Conservation (phyloP, 2,888 invertebrate genomes). For the Monoplex corrugatus region DNA sequence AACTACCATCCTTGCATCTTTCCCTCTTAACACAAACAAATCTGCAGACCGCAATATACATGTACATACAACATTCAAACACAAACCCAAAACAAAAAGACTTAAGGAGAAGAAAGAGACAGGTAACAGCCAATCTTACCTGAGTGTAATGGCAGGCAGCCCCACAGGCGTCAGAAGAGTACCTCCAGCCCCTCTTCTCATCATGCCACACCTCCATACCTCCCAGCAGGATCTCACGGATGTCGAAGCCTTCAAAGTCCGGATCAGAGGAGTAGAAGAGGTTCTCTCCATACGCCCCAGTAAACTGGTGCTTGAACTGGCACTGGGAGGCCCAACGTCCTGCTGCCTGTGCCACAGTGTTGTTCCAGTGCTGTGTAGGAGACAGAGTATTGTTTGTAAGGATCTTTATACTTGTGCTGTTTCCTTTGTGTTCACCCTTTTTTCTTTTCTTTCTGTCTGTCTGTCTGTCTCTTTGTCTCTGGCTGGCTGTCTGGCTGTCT, state of each 20-base stretch:
- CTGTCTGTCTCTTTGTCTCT: too few relatives aligned
- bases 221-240: constrained; percentile 48
- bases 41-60: background rate
- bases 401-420: background rate
- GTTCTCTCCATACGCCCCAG: constrained; percentile 69
- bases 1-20: too few relatives aligned
- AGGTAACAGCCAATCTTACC: constrained; percentile 59
- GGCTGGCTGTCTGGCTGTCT: background rate
- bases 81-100: background rate
- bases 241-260: constrained; percentile 57
- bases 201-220: constrained; percentile 68
- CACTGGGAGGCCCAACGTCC: constrained; percentile 67
- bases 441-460: too few relatives aligned
- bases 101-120: background rate
- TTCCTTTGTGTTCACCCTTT: too few relatives aligned
- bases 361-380: constrained; percentile 64
- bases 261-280: constrained; percentile 69
- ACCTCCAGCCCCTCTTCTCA: constrained; percentile 67
- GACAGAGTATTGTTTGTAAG: background rate
- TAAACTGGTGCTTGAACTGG: constrained; percentile 69
- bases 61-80: background rate
- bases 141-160: constrained; percentile 74
- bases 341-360: constrained; percentile 60
- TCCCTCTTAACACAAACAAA: constrained; percentile 25
- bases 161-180: constrained; percentile 62